Conservation (phyloP, 2,888 invertebrate species). For the Euphydryas editha region DNA sequence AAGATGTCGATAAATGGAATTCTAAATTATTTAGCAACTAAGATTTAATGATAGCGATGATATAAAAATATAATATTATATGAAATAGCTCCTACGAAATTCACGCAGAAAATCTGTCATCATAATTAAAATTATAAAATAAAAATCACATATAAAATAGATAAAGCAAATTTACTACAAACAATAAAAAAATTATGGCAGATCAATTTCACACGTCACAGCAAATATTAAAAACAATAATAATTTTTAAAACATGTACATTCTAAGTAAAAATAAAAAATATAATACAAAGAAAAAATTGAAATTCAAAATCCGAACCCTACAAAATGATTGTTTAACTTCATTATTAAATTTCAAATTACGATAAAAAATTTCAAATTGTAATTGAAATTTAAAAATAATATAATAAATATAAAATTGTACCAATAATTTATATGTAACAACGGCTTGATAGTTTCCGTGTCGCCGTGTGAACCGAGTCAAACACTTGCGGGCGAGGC, state of each 20-base stretch:
- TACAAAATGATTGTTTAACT: background rate
- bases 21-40: background rate
- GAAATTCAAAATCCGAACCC: background rate
- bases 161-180: background rate
- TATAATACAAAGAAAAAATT: background rate
- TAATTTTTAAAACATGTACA: background rate
- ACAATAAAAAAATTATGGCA: background rate
- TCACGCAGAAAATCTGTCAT: background rate
- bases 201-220: background rate
- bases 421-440: background rate
- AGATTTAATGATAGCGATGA: background rate
- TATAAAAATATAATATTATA: constrained; percentile 1
- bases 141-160: background rate
- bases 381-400: background rate
- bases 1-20: background rate
- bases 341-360: background rate
- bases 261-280: background rate
- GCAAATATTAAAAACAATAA: background rate
- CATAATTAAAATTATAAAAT: background rate
- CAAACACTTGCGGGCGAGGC: constrained; percentile 52
- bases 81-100: background rate
- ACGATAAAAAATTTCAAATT: background rate
- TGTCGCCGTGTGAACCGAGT: constrained; percentile 39
- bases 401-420: background rate
- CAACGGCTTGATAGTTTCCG: background rate